Evolutionary conservation across 1,140 invertebrate genomes (phyloP).

Genomic region (Dinoponera quadriceps): DNA sequence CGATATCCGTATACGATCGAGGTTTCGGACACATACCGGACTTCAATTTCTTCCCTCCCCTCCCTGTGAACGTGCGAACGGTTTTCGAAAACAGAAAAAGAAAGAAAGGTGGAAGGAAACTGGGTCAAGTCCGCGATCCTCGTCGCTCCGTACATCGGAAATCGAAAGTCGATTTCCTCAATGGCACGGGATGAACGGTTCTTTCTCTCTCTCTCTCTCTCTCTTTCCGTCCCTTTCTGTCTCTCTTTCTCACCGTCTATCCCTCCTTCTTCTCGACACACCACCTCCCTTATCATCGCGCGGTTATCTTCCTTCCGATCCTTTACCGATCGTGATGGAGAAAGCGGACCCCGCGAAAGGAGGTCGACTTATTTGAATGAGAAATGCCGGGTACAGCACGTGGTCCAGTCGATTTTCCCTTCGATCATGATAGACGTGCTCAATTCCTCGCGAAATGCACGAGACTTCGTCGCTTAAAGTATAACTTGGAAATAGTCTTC

Average conservation of each 20-base stretch:
- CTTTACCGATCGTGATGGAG: conserved; percentile 74
- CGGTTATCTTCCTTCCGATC: conserved; percentile 72
- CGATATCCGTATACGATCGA: conserved; percentile 53
- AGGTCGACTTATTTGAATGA: conserved; percentile 78
- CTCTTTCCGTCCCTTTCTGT: conserved; percentile 56
- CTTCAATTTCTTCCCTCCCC: conserved; percentile 39
- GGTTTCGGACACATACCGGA: conserved; percentile 52
- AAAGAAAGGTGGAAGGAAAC: conserved; percentile 43
- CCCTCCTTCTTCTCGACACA: neutral
- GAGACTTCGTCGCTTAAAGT: neutral
- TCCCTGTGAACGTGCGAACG: neutral
- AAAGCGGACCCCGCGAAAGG: conserved; percentile 76
- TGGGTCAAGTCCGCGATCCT: conserved; percentile 41
- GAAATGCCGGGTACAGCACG: conserved; percentile 65
- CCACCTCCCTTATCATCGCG: conserved; percentile 74
- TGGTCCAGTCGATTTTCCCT: conserved; percentile 72
- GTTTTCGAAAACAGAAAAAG: conserved; percentile 22
- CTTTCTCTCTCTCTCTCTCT: conserved; percentile 60
- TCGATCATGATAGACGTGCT: conserved; percentile 64
- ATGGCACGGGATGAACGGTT: conserved; percentile 62
- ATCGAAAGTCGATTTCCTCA: conserved; percentile 80
- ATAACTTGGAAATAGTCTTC: too few species aligned
- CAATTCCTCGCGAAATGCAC: conserved; percentile 39
- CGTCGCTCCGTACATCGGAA: conserved; percentile 65
- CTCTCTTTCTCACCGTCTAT: conserved; percentile 58